These are phyloP conservation scores for Thaumatotibia leucotreta DNA, from an alignment of 1,140 invertebrate genomes.

Conservation along the genomic window DNA sequence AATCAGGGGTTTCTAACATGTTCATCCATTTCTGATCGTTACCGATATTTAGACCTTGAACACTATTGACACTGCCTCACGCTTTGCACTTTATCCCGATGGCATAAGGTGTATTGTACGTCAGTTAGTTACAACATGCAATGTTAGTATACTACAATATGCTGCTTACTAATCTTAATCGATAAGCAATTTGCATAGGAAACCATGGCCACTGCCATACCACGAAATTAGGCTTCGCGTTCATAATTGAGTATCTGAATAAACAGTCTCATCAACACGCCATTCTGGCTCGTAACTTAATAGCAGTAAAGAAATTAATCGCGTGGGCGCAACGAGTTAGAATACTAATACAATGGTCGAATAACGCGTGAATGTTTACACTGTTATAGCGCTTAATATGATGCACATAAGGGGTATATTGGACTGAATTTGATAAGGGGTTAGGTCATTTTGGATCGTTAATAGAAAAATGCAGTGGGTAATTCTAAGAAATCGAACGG, in stretches of 20 bases:
- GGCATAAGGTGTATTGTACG: no score
- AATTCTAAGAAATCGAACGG: neutral
- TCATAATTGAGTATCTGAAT: neutral
- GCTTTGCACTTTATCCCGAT: no score
- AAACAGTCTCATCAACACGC: neutral
- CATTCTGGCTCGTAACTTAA: neutral
- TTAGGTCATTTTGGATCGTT: neutral
- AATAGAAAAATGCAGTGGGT: neutral
- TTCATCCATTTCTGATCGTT: no score
- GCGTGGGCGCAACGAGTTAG: neutral
- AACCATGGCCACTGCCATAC: neutral
- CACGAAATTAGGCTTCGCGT: neutral
- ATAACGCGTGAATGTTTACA: neutral
- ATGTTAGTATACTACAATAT: no score
- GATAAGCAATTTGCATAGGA: neutral
- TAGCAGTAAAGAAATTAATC: neutral
- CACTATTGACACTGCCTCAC: no score
- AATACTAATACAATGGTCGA: neutral
- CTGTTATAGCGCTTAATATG: neutral
- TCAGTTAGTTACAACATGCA: no score
- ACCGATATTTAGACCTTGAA: no score
- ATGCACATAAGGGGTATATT: neutral
- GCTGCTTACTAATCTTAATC: neutral
- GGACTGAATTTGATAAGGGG: neutral
- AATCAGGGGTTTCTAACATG: no score